A percentile compares a stretch with the other conserved stretches of the same genome.
phyloP scores from a whole-genome alignment of 2,888 invertebrate species.

The Neoscelio sp. region DNA sequence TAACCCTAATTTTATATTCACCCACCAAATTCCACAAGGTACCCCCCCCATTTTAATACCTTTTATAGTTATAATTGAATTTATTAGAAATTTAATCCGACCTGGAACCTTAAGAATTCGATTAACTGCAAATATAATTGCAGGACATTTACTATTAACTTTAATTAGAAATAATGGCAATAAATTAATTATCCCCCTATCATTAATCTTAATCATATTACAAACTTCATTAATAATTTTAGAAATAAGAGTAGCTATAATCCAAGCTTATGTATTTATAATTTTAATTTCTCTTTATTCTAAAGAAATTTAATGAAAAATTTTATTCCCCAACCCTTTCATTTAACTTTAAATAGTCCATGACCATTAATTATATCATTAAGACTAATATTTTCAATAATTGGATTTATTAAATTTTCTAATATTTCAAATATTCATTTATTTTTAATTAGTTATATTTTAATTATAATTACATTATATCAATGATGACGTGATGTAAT shows the following conservation, averaged over 20 bases:
- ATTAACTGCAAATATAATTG: slow-evolving; percentile 91
- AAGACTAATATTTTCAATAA: slow-evolving; percentile 85
- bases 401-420: slow-evolving; percentile 87
- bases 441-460: slow-evolving; percentile 84
- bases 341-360: slow-evolving; percentile 87
- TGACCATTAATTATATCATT: slow-evolving; percentile 86
- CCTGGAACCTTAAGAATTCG: slow-evolving; percentile 89
- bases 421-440: slow-evolving; percentile 84
- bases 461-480: slow-evolving; percentile 83
- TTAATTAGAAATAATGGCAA: slow-evolving; percentile 84
- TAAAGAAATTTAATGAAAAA: slow-evolving; percentile 86
- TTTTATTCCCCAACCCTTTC: slow-evolving; percentile 80
- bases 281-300: slow-evolving; percentile 87
- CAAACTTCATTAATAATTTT: slow-evolving; percentile 85
- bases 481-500: slow-evolving; percentile 90
- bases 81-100: slow-evolving; percentile 89
- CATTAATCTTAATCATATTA: slow-evolving; percentile 75
- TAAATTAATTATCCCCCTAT: slow-evolving; percentile 76
- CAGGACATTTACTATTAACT: slow-evolving; percentile 88
- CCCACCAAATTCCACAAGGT: slow-evolving; percentile 88
- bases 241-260: slow-evolving; percentile 86
- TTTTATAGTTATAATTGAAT: slow-evolving; percentile 91
- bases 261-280: slow-evolving; percentile 88
- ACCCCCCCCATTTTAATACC: slow-evolving; percentile 87
- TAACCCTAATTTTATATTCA: slow-evolving; percentile 87